Evolutionary conservation across 2,797 vertebrate species (phyloP), one percentile per base, ranked within the genome.

Genomic region (Pangasius mekongensis): DNA sequence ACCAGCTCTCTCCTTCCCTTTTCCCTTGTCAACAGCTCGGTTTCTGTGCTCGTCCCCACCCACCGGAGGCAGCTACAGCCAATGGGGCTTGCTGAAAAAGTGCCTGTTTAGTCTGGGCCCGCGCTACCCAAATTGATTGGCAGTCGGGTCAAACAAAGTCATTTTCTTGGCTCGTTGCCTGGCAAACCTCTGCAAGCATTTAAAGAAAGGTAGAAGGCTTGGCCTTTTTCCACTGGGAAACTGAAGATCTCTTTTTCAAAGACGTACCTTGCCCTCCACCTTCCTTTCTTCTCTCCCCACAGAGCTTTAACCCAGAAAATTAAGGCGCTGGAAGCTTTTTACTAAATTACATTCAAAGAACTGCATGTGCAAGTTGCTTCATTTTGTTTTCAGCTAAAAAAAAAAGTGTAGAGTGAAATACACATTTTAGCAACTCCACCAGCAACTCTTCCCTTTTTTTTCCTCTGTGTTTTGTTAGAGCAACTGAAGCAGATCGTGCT

Each of bases 131-230:
- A 95, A 97, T 96, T 97, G 97, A 97, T 97, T 98, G 97, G 97
- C 97, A 99, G 97, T 96, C 97, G 96, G 97, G 97, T 98, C 97
- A 97, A 97, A 96, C 95, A 97, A 97, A 98, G 97, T 97, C 97
- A 96, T 96, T 95, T 94, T 94, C 94, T 95, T 95, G 96, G 96
- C 97, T 96, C 94, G 92, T 92, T 97, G 97, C 97, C 95, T 96
- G 95, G 96, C 95, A 95, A 97, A 97, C 95, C 96, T 96, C 95
- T 95, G 96, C 95, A 96, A 94, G 96, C 94, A 95, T 96, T 97
- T 96, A 97, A 97, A 96, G 95, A 89, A 89, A 92, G 92, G 89
- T 10, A 90, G 88, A 92, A 96, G 95, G 93, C 94, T 95, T 96
- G 91, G 91, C 92, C 91, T 90, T 89, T 91, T 76, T 83, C 77